A percentile compares a stretch with the other conserved stretches of the same genome.
These are phyloP conservation scores for Lophotis ruficrista DNA, from an alignment of 2,113 vertebrate species.

Conservation along the genomic window DNA sequence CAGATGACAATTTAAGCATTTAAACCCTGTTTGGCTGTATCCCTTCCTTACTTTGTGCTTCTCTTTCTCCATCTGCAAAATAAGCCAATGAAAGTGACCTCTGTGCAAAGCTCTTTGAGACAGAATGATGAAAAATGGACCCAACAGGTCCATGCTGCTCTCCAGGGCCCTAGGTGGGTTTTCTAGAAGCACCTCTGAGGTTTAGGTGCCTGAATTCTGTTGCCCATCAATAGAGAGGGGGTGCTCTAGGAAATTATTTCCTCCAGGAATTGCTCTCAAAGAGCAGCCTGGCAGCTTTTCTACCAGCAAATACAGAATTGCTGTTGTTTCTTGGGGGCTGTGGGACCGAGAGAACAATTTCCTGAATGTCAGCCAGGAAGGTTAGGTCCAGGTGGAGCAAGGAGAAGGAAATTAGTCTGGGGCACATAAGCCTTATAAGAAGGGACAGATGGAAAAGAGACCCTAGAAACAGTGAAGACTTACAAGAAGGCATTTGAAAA, in stretches of 20 bases:
- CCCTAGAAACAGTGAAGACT: neutral
- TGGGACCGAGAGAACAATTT: neutral
- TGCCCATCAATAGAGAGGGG: neutral
- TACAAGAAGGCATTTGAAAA: constrained; percentile 11
- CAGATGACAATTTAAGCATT: neutral
- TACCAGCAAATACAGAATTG: neutral
- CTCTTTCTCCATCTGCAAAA: neutral
- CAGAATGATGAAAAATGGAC: neutral
- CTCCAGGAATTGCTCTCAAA: neutral
- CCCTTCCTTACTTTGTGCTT: neutral
- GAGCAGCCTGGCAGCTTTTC: neutral
- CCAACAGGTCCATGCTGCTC: neutral
- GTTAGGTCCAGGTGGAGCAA: neutral
- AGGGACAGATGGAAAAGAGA: constrained; percentile 24
- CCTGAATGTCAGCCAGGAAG: neutral
- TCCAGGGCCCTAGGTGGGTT: neutral
- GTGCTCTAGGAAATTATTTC: neutral
- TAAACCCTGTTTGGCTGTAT: neutral
- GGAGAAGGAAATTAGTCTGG: constrained; percentile 22
- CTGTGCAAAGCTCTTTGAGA: neutral
- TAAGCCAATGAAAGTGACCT: neutral
- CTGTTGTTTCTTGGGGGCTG: neutral
- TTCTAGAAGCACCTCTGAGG: neutral
- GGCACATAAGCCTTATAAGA: neutral
- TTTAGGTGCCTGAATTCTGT: neutral